phyloP scores from a whole-genome alignment of 2,797 vertebrate genomes.

The Scyliorhinus canicula region DNA sequence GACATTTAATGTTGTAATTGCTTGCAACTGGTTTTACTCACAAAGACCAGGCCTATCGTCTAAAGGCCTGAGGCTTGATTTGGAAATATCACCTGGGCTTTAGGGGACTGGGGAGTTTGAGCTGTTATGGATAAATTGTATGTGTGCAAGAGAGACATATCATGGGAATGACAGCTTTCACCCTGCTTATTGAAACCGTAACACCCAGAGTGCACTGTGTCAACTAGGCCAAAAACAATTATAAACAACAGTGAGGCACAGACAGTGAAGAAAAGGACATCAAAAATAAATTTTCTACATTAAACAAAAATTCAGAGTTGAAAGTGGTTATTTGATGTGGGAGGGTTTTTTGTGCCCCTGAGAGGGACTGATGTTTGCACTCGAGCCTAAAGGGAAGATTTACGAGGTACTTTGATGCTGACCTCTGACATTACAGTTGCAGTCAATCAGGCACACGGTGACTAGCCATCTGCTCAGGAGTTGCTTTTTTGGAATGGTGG shows the following conservation, averaged over 20 bases:
- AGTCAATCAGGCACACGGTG: background rate
- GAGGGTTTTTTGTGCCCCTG: background rate
- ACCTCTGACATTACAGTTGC: background rate
- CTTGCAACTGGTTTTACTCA: background rate
- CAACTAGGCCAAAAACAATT: background rate
- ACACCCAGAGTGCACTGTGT: background rate
- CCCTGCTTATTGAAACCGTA: background rate
- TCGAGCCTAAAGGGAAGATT: background rate
- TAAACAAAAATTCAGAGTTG: background rate
- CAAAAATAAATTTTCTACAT: background rate
- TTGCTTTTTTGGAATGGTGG: background rate
- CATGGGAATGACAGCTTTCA: background rate
- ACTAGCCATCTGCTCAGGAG: background rate
- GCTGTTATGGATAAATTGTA: background rate
- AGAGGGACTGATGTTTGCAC: background rate
- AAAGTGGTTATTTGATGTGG: background rate
- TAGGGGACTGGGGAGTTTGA: background rate
- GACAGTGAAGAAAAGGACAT: background rate
- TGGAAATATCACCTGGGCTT: background rate
- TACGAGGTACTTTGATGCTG: conserved; percentile 5
- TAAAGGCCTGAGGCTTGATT: background rate
- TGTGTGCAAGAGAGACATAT: background rate
- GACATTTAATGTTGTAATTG: background rate
- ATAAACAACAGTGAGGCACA: background rate
- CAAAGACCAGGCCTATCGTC: background rate